These are phyloP conservation scores for Alligator sinensis DNA, from an alignment of 2,113 vertebrate species.

Conservation along the genomic window DNA sequence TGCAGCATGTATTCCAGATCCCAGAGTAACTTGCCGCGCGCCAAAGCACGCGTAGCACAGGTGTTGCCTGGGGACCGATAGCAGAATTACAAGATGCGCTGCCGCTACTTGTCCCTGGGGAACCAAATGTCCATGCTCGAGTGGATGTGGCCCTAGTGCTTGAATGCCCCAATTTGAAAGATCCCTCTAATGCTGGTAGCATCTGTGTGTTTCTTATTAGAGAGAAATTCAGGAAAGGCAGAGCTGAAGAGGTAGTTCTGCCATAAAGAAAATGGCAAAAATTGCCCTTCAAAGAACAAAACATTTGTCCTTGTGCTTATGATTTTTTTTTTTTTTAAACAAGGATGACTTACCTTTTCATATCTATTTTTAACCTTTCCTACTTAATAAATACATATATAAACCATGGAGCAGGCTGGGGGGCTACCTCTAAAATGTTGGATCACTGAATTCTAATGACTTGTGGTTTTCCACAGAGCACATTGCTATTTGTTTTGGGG, in stretches of 20 bases:
- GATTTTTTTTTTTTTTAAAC: constrained; percentile 36
- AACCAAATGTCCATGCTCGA: too few species aligned
- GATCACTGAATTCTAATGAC: constrained; percentile 55
- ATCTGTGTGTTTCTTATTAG: not conserved
- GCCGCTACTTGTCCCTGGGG: too few species aligned
- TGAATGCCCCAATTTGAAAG: constrained; percentile 46
- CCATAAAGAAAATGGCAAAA: constrained; percentile 33
- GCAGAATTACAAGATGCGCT: too few species aligned
- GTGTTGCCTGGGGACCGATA: too few species aligned
- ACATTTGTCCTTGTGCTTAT: not conserved
- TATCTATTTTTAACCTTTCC: constrained; percentile 56
- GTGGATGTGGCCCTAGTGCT: not conserved
- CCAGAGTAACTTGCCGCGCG: too few species aligned
- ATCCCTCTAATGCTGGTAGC: constrained; percentile 25
- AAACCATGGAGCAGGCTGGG: constrained; percentile 35
- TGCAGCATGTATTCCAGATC: too few species aligned
- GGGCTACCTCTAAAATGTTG: constrained; percentile 43
- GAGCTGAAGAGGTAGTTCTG: constrained; percentile 34
- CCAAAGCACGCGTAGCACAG: too few species aligned
- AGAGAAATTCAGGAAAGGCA: not conserved
- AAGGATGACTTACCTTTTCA: constrained; percentile 22
- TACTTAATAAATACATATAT: constrained; percentile 60
- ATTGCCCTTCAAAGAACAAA: constrained; percentile 31
- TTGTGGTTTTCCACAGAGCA: constrained; percentile 60
- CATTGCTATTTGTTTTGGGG: constrained; percentile 7